These are phyloP conservation scores for Cheumatopsyche charites DNA, from an alignment of 1,140 invertebrate species.

Conservation along the genomic window DNA sequence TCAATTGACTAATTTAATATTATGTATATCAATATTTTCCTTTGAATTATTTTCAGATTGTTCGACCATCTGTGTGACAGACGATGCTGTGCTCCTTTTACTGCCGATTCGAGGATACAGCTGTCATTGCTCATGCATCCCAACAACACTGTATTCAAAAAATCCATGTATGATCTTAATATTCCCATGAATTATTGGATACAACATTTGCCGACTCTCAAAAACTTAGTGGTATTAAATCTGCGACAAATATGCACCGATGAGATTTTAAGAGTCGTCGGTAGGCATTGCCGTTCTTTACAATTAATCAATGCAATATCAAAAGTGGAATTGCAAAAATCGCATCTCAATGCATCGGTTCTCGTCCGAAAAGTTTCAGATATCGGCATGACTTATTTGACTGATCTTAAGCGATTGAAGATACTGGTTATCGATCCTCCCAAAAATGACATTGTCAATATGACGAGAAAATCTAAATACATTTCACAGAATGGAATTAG, in stretches of 20 bases:
- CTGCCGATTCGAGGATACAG: conserved; percentile 56
- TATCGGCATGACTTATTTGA: conserved; percentile 53
- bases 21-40: neutral
- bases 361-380: conserved; percentile 59
- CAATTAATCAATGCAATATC: conserved; percentile 63
- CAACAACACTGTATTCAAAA: conserved; percentile 57
- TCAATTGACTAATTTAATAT: too few relatives aligned
- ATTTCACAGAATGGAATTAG: conserved; percentile 58
- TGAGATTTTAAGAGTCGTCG: conserved; percentile 61
- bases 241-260: conserved; percentile 62
- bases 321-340: conserved; percentile 57
- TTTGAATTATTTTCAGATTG: conserved; percentile 1
- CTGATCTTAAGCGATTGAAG: conserved; percentile 55
- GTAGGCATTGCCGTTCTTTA: conserved; percentile 56
- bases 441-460: conserved; percentile 54
- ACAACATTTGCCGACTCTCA: conserved; percentile 52
- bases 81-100: conserved; percentile 47
- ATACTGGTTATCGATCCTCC: conserved; percentile 59
- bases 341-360: conserved; percentile 59
- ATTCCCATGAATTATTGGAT: neutral
- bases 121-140: conserved; percentile 57
- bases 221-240: conserved; percentile 57
- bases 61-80: neutral
- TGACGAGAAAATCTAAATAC: conserved; percentile 53
- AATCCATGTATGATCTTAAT: conserved; percentile 52